Evolutionary conservation across 2,888 invertebrate genomes (phyloP).

Genomic region (Rugalucina vietnamica): DNA sequence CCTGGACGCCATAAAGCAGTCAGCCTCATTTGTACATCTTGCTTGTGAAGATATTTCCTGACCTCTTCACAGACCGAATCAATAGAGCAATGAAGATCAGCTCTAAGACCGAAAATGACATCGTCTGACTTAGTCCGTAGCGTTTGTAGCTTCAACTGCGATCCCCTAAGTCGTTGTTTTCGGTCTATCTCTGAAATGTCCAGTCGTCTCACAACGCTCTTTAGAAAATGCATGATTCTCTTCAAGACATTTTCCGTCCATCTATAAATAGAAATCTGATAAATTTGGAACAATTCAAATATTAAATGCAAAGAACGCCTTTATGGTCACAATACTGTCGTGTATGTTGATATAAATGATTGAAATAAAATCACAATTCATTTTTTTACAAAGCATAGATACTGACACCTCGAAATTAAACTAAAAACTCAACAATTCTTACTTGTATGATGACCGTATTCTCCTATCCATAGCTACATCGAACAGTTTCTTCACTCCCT

Average conservation of each 20-base stretch:
- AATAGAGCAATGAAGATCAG: slow-evolving; percentile 52
- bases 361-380: too few relatives aligned
- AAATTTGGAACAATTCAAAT: too few relatives aligned
- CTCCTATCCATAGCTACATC: slow-evolving; percentile 64
- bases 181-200: slow-evolving; percentile 66
- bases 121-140: slow-evolving; percentile 56
- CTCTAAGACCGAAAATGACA: slow-evolving; percentile 48
- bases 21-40: slow-evolving; percentile 46
- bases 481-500: slow-evolving; percentile 69
- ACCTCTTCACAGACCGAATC: slow-evolving; percentile 50
- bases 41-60: slow-evolving; percentile 40
- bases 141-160: slow-evolving; percentile 53
- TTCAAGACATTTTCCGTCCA: slow-evolving; percentile 74
- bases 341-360: too few relatives aligned
- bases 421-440: too few relatives aligned
- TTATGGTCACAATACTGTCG: background rate
- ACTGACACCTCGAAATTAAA: too few relatives aligned
- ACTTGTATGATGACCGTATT: slow-evolving; percentile 75
- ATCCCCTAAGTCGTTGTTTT: slow-evolving; percentile 48
- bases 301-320: too few relatives aligned
- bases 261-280: too few relatives aligned
- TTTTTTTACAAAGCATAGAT: too few relatives aligned
- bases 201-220: slow-evolving; percentile 66
- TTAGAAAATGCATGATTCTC: slow-evolving; percentile 65
- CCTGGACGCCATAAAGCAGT: slow-evolving; percentile 57